Percentiles rank a stretch among this genome's conserved stretches.
Conservation (phyloP, 2,797 vertebrate species). For the Eulemur rubriventer region DNA sequence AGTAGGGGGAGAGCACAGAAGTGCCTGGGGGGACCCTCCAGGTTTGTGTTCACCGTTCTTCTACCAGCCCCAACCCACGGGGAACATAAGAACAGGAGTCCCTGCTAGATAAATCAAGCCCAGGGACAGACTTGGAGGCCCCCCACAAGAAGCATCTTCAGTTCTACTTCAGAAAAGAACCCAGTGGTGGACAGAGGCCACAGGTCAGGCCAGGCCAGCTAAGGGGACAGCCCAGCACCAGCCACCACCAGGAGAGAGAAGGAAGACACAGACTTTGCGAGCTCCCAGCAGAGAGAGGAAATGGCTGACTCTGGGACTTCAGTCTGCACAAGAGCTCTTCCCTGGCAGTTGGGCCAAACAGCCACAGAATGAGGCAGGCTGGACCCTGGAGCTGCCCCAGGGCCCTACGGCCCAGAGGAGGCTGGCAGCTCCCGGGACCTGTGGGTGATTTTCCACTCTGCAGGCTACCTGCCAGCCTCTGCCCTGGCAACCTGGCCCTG, state of each 20-base stretch:
- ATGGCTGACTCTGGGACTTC: neutral
- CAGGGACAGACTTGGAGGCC: neutral
- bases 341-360: neutral
- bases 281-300: neutral
- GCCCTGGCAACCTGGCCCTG: neutral
- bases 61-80: neutral
- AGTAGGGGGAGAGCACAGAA: neutral
- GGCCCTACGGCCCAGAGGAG: neutral
- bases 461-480: slow-evolving; percentile 38
- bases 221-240: neutral
- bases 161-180: neutral
- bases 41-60: neutral
- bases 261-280: neutral
- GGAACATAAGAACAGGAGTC: neutral
- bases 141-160: neutral
- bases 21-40: neutral
- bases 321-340: neutral
- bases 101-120: neutral
- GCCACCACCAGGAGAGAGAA: neutral
- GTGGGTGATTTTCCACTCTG: slow-evolving; percentile 73
- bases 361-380: neutral
- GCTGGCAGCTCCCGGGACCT: neutral
- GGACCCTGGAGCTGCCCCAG: neutral
- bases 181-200: neutral
- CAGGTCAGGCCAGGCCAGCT: neutral